phyloP scores from a whole-genome alignment of 1,140 invertebrate genomes.

The Pemphigus obesinymphae region DNA sequence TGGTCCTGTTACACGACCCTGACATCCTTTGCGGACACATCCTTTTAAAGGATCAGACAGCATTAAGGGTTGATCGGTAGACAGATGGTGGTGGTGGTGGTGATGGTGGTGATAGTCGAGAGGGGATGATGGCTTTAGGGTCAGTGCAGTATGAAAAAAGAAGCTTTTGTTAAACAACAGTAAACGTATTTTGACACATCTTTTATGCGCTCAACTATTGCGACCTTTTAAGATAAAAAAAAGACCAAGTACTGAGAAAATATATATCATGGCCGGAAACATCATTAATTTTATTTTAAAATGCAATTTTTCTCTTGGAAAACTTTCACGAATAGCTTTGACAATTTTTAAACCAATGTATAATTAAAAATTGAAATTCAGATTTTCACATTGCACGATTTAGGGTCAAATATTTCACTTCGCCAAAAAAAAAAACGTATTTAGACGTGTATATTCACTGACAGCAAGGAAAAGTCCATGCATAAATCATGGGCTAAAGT shows the following conservation, averaged over 20 bases:
- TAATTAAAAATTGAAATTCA: not conserved
- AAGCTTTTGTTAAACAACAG: conserved; percentile 38
- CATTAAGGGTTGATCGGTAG: conserved; percentile 24
- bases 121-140: not conserved
- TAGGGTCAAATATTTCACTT: too few relatives aligned
- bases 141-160: not conserved
- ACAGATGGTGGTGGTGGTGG: not conserved
- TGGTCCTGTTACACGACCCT: not conserved
- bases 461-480: not conserved
- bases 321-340: not conserved
- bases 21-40: conserved; percentile 11
- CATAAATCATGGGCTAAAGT: conserved; percentile 18
- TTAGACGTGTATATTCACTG: not conserved
- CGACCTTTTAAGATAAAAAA: conserved; percentile 9
- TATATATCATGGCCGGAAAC: not conserved
- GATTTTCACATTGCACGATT: not conserved
- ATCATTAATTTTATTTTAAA: not conserved
- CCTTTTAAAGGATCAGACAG: conserved; percentile 39
- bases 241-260: not conserved
- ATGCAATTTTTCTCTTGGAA: not conserved
- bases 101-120: not conserved
- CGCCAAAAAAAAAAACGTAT: not conserved
- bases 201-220: conserved; percentile 6
- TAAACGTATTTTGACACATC: conserved; percentile 18
- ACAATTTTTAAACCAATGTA: not conserved